Conservation (phyloP, 2,888 invertebrate species). For the Nineta flava region DNA sequence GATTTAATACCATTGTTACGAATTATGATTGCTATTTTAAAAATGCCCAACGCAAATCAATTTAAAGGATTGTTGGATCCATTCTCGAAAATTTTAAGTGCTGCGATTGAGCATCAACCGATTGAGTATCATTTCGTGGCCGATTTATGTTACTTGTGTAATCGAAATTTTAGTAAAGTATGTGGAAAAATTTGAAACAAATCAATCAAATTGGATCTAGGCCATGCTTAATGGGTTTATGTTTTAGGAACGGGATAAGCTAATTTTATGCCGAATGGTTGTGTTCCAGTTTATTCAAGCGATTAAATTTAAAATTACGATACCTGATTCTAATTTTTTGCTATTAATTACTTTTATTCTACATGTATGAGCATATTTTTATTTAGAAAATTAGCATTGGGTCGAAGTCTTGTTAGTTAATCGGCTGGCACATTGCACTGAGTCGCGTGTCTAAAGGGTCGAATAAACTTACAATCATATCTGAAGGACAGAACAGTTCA, state of each 20-base stretch:
- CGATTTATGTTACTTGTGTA: conserved; percentile 80
- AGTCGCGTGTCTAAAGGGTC: no score
- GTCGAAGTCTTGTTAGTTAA: no score
- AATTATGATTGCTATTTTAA: conserved; percentile 63
- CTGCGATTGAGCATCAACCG: conserved; percentile 77
- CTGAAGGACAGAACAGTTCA: no score
- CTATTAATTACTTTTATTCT: conserved; percentile 75
- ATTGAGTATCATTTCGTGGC: conserved; percentile 64
- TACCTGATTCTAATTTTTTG: conserved; percentile 89
- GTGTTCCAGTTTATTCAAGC: conserved; percentile 92
- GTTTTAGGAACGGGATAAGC: conserved; percentile 76
- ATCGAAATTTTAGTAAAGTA: conserved; percentile 70
- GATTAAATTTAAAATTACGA: conserved; percentile 82
- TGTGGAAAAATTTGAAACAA: no score
- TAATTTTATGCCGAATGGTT: conserved; percentile 77
- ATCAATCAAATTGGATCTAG: not conserved
- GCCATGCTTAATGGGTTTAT: not conserved
- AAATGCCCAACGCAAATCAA: conserved; percentile 67
- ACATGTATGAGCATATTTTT: conserved; percentile 37
- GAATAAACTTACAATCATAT: no score
- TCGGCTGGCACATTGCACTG: no score
- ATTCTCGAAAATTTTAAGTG: conserved; percentile 86
- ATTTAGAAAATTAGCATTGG: not conserved
- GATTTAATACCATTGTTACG: conserved; percentile 55
- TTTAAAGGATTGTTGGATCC: conserved; percentile 85